Base-by-base conservation (phyloP, 2,797 vertebrate species). In the Chrysocyon brachyurus region DNA sequence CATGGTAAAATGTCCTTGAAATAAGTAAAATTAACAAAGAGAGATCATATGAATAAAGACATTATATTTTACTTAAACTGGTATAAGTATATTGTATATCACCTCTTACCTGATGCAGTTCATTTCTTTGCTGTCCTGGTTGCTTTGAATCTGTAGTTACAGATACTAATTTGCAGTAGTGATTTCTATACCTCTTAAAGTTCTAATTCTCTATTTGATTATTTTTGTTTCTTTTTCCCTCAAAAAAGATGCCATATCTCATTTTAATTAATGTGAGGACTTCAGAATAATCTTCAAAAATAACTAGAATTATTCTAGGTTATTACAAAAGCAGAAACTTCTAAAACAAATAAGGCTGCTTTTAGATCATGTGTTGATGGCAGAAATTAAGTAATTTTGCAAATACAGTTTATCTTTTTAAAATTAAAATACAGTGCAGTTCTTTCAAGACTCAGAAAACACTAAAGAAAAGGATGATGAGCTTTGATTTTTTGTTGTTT, bases 301-400 rank as follows among this genome's bases (percentile, higher is more conserved):
- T 52, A 28, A 17, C 70, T 66, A 11, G 31, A 91, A 87, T 90
- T 83, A 61, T 61, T 77, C 61, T 78, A 73, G 26, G 54, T 87
- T 90, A 85, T 93, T 90, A 86, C 11, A 90, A 59, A 93, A 93
- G 49, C 63, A 89, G 40, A 79, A 94, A 92, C 17, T 63, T 56
- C 24, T 78, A 87, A 95, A 86, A 73, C n/a, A 57, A 40, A 33
- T 72, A 12, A 82, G 66, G 10, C 81, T 92, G 16, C 16, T 75
- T 94, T 87, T 70, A 63, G n/a, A 72, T 59, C 31, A 31, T 84
- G 19, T 40, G 24, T 56, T 78, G 14, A 85, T 21, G 70, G 1
- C 31, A 96, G 22, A 78, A 77, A 46, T 77, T 79, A 68, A 83
- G 14, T 72, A 84, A 73, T 73, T 96, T 95, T 92, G 40, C 46